Percentiles rank a stretch among this genome's conserved stretches.
These are phyloP conservation scores for Ceraclea dissimilis DNA, from an alignment of 2,888 invertebrate species.

Conservation along the genomic window DNA sequence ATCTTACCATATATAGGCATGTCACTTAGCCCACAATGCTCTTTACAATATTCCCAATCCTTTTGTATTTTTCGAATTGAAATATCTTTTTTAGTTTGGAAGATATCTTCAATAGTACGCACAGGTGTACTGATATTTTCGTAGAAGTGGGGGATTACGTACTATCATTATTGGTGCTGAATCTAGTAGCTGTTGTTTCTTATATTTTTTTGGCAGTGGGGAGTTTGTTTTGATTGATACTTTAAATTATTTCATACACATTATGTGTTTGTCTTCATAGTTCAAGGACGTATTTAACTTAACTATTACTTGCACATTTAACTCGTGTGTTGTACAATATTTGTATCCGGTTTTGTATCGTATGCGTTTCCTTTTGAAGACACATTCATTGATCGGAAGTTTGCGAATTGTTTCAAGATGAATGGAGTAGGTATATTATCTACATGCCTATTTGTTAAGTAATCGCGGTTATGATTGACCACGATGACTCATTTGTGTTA, in stretches of 20 bases:
- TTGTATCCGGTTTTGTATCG: not conserved
- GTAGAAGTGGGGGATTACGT: not conserved
- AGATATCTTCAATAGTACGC: not conserved
- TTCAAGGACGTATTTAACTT: slow-evolving; percentile 10
- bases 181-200: too few species aligned
- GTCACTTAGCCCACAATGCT: not conserved
- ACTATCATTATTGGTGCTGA: too few species aligned
- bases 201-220: too few species aligned
- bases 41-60: not conserved
- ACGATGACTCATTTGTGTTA: too few species aligned
- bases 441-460: not conserved
- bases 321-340: not conserved
- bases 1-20: not conserved
- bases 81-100: not conserved
- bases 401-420: not conserved
- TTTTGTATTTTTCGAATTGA: not conserved
- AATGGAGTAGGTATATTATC: not conserved
- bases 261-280: not conserved
- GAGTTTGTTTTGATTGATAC: too few species aligned
- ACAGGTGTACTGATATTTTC: not conserved
- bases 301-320: not conserved
- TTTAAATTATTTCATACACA: too few species aligned
- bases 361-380: not conserved
- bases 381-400: not conserved
- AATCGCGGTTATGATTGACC: too few species aligned